Evolutionary conservation across 2,113 vertebrate genomes (phyloP).

Genomic region (Anser cygnoides): DNA sequence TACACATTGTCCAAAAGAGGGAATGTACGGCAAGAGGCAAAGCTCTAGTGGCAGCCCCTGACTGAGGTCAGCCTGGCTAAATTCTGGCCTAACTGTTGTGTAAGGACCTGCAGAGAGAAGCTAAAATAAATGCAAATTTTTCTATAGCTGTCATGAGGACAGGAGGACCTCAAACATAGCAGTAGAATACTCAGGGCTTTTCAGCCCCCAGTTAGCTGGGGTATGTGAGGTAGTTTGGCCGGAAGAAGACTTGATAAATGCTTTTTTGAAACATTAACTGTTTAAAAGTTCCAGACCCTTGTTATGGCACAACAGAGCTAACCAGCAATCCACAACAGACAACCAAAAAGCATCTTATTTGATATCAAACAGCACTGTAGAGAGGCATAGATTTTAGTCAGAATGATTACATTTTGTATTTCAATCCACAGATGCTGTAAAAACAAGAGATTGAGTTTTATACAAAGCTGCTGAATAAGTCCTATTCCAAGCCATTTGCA

Average conservation of each 20-base stretch:
- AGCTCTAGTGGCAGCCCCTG: not conserved
- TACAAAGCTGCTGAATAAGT: conserved; percentile 28
- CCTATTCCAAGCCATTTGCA: conserved; percentile 28
- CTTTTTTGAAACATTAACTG: not conserved
- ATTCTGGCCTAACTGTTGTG: not conserved
- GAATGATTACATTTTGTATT: conserved; percentile 37
- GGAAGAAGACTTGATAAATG: not conserved
- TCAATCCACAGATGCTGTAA: not conserved
- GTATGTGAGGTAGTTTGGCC: not conserved
- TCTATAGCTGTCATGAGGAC: not conserved
- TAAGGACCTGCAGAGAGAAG: not conserved
- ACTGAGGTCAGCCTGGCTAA: accelerated
- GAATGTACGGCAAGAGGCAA: not conserved
- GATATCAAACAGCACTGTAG: not conserved
- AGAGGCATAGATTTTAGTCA: conserved; percentile 18
- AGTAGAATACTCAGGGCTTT: not conserved
- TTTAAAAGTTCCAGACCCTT: not conserved
- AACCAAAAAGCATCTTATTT: conserved; percentile 29
- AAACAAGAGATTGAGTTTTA: conserved; percentile 12
- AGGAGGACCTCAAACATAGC: not conserved
- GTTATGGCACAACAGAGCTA: conserved; percentile 14
- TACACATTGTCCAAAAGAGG: not conserved
- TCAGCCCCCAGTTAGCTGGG: not conserved
- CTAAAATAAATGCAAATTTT: not conserved
- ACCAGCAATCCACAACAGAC: not conserved